Base-by-base conservation (phyloP, 2,797 vertebrate genomes). In the Calcarius lapponicus region DNA sequence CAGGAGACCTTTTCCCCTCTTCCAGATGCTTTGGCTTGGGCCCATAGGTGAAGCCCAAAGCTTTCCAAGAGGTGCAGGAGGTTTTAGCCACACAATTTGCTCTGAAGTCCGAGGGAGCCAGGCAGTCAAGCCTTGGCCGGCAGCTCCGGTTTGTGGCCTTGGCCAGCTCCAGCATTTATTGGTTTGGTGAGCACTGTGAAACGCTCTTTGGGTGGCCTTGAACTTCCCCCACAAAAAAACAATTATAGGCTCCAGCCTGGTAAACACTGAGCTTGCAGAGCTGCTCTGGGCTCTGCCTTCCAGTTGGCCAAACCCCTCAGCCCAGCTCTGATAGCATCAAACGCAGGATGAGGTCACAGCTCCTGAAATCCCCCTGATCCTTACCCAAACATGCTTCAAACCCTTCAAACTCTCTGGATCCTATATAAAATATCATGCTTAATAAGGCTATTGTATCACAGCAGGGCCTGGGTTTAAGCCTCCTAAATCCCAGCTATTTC, bases 401-500 rank as follows among this genome's bases (percentile, higher is more conserved):
- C 89, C 95, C 93, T 95, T 87, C 95, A 93, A 89, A 83, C 92
- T 93, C 91, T 88, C 76, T 8, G 47, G 86, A 83, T 57, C 43
- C 2, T 88, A 88, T 95, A 94, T 95, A 95, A 96, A 97, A 94
- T 96, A 96, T 93, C 94, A 72, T 7, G 71, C 80, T 96, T 95
- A 93, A 96, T 96, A 96, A 96, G 76, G 91, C 82, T 94, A 97
- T 97, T 95, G 95, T 97, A 94, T 90, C 92, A 81, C 90, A 88
- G 91, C 78, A 74, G 50, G 85, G 58, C 29, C 90, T 90, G 92
- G 65, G 26, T 91, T 80, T 95, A 92, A 97, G 96, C 70, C 97
- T 28, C 79, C 86, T 84, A 94, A 96, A 80, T 90, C 95, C 89
- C 64, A 85, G 92, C 96, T 91, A 88, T 92, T 88, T 93, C 95